Evolutionary conservation across 1,140 invertebrate genomes (phyloP), one percentile per base, ranked within the genome.

Genomic region (Conus ventricosus): DNA sequence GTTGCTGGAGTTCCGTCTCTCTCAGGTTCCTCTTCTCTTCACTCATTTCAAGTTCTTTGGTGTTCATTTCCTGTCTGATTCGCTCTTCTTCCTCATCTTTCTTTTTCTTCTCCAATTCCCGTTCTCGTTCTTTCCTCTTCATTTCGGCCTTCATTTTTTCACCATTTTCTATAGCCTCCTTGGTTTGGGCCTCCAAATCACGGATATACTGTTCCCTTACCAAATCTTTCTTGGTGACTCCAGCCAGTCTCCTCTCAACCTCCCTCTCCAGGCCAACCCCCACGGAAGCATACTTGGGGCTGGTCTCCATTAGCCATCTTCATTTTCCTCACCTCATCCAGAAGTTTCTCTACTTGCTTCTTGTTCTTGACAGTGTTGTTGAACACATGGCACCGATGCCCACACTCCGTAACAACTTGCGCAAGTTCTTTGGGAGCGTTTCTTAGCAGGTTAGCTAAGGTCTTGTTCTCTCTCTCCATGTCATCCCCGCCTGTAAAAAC

Each of bases 401-500:
- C 63, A 57, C 84, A 85, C 27, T 85, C 84, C 5, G 27, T 27
- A 17, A 85, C n/a, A 17, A 85, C 84, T 60, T 67, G n/a, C 6
- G 20, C 10, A 11, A 85, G 63, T 23, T 71, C 60, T 2, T 85
- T 53, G 39, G 84, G 84, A 11, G 67, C 84, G 5, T 17, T 53
- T 8, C 27, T 71, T 5, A 85, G 39, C 60, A 85, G 20, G 10
- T 85, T 60, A 0, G 54, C 60, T 5, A 85, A 15, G 5, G 11
- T 87, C n/a, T 25, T 27, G 17, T 39, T n/a, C 17, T 10, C 11
- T 10, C 23, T 71, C 39, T 67, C 67, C 84, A 85, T 25, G 27
- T 85, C 84, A 27, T 85, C 84, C 15, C 84, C 84, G 4, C 63
- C 27, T 39, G 84, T 85, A 60, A 90, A 89, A 71, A 90, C 55